Conservation (phyloP, 1,140 invertebrate genomes). For the Atta cephalotes region DNA sequence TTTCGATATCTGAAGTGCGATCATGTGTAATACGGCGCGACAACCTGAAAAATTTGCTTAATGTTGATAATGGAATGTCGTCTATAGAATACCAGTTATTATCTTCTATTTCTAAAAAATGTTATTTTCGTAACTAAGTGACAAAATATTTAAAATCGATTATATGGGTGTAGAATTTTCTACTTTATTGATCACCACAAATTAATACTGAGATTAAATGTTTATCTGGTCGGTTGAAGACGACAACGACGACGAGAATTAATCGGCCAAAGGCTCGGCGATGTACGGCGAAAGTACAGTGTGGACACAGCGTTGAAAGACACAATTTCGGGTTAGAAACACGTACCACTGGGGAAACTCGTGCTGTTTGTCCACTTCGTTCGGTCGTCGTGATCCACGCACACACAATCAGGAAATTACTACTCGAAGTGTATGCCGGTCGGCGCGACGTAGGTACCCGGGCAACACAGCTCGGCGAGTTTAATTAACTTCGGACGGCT, state of each 20-base stretch:
- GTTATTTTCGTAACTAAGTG: background rate
- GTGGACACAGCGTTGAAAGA: slow-evolving; percentile 65
- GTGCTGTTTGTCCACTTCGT: slow-evolving; percentile 79
- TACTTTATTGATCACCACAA: background rate
- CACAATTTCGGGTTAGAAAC: slow-evolving; percentile 74
- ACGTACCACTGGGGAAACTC: slow-evolving; percentile 74
- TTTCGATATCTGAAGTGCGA: slow-evolving; percentile 65
- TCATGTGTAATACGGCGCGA: slow-evolving; percentile 74
- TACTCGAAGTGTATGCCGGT: slow-evolving; percentile 76
- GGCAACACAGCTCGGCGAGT: slow-evolving; percentile 77
- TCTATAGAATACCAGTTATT: slow-evolving; percentile 47
- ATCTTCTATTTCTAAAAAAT: background rate
- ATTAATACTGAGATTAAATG: slow-evolving; percentile 32
- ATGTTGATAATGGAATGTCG: slow-evolving; percentile 69
- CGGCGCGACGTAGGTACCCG: slow-evolving; percentile 69
- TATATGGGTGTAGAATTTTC: background rate
- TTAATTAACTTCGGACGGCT: slow-evolving; percentile 83
- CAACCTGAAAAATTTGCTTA: slow-evolving; percentile 71
- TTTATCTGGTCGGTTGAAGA: slow-evolving; percentile 40
- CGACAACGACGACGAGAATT: slow-evolving; percentile 49
- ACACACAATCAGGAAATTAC: slow-evolving; percentile 81
- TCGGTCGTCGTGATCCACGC: slow-evolving; percentile 74
- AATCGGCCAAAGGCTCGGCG: slow-evolving; percentile 47
- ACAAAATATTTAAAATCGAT: background rate
- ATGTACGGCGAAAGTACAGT: slow-evolving; percentile 43